phyloP scores from a whole-genome alignment of 2,797 vertebrate species.

The Dromococcyx pavoninus region DNA sequence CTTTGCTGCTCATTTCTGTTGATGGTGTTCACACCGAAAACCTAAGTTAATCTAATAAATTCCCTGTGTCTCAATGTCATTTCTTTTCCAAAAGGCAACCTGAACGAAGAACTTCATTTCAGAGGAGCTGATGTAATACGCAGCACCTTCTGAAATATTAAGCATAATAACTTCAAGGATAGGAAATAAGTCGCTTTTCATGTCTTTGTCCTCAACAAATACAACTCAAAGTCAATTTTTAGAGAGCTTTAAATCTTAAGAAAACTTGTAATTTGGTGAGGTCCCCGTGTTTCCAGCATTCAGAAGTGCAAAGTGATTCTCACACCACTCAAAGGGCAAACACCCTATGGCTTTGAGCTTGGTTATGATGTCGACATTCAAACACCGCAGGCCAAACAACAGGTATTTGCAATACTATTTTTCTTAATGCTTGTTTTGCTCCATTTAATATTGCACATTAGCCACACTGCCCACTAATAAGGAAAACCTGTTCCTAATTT shows the following conservation, averaged over 20 bases:
- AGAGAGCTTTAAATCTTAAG: conserved; percentile 4
- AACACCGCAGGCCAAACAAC: conserved; percentile 12
- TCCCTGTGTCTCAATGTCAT: conserved; percentile 5
- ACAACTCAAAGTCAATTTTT: conserved; percentile 28
- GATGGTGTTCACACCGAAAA: conserved; percentile 29
- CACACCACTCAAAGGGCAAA: background rate
- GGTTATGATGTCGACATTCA: background rate
- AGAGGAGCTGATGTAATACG: conserved; percentile 26
- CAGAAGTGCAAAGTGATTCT: background rate
- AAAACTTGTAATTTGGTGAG: background rate
- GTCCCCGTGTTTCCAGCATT: background rate
- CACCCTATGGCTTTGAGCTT: background rate
- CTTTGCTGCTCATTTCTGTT: background rate
- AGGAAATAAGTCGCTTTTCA: conserved; percentile 45
- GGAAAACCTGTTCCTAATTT: conserved; percentile 44
- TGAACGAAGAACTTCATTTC: conserved; percentile 31
- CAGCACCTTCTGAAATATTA: conserved; percentile 59
- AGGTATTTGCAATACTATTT: background rate
- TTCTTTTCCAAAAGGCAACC: background rate
- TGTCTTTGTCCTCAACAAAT: background rate
- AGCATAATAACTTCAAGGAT: conserved; percentile 18
- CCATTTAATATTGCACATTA: background rate
- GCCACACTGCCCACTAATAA: background rate
- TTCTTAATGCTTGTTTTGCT: conserved; percentile 23
- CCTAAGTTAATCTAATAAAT: conserved; percentile 26